Percentiles rank a stretch among this genome's conserved stretches.
phyloP scores from a whole-genome alignment of 2,888 invertebrate genomes.

The Notodonta ziczac region DNA sequence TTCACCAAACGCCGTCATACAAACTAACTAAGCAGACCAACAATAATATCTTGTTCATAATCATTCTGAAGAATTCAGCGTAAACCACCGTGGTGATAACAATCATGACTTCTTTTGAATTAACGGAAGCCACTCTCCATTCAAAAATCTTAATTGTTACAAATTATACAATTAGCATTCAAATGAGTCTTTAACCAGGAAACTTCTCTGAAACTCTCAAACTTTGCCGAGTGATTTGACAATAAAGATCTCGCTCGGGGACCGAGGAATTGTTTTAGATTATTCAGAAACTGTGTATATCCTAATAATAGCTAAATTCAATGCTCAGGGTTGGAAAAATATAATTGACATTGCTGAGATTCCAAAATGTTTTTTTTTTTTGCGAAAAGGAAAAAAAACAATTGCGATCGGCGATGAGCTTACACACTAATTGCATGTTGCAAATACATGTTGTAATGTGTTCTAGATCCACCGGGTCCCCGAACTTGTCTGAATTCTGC shows the following conservation, averaged over 20 bases:
- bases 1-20: too few species aligned
- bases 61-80: neutral
- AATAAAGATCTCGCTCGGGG: neutral
- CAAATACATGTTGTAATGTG: too few species aligned
- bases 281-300: neutral
- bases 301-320: neutral
- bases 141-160: constrained; percentile 2
- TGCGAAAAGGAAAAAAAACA: too few species aligned
- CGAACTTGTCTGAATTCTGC: too few species aligned
- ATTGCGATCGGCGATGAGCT: too few species aligned
- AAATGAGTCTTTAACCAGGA: neutral
- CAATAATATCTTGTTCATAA: too few species aligned
- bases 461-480: too few species aligned
- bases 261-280: constrained; percentile 1
- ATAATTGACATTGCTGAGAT: neutral
- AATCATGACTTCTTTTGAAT: neutral
- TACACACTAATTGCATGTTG: too few species aligned
- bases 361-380: too few species aligned
- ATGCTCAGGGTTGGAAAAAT: neutral
- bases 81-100: neutral
- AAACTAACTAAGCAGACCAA: too few species aligned
- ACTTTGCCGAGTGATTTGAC: neutral
- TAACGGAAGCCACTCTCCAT: neutral
- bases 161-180: constrained; percentile 1
- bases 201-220: constrained; percentile 1